A percentile compares a stretch with the other conserved stretches of the same genome.
These are phyloP conservation scores for Pachypanchax playfairii DNA, from an alignment of 2,113 vertebrate species.

Conservation along the genomic window DNA sequence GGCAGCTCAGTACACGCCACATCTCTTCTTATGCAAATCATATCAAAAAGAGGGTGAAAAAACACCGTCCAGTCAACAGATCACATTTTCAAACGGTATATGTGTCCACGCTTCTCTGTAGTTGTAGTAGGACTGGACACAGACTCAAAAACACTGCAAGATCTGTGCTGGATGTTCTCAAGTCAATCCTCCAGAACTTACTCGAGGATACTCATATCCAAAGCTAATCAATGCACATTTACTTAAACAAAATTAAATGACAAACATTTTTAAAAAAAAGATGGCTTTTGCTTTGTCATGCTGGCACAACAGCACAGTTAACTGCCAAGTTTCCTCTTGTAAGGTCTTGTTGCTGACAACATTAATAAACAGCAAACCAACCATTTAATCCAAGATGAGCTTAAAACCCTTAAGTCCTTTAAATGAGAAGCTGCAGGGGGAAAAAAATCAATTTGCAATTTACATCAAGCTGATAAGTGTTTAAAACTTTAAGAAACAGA, in stretches of 20 bases:
- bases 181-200: slow-evolving; percentile 9
- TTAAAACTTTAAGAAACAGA: slow-evolving; percentile 72
- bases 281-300: slow-evolving; percentile 44
- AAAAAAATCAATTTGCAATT: slow-evolving; percentile 81
- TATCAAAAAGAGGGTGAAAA: slow-evolving; percentile 70
- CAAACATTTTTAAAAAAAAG: not conserved
- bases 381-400: slow-evolving; percentile 76
- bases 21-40: slow-evolving; percentile 76
- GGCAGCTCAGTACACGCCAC: slow-evolving; percentile 70
- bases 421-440: slow-evolving; percentile 63
- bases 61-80: slow-evolving; percentile 74
- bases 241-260: not conserved
- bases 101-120: slow-evolving; percentile 72
- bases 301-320: slow-evolving; percentile 45
- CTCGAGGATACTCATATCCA: not conserved
- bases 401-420: slow-evolving; percentile 80
- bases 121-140: slow-evolving; percentile 79
- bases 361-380: slow-evolving; percentile 78
- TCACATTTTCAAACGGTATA: slow-evolving; percentile 81
- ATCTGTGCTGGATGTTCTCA: slow-evolving; percentile 13
- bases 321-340: slow-evolving; percentile 74
- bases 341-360: slow-evolving; percentile 76
- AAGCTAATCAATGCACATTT: not conserved
- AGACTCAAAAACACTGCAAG: not conserved
- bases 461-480: slow-evolving; percentile 76